These are phyloP conservation scores for Piaya cayana DNA, from an alignment of 2,113 vertebrate genomes.

Conservation along the genomic window DNA sequence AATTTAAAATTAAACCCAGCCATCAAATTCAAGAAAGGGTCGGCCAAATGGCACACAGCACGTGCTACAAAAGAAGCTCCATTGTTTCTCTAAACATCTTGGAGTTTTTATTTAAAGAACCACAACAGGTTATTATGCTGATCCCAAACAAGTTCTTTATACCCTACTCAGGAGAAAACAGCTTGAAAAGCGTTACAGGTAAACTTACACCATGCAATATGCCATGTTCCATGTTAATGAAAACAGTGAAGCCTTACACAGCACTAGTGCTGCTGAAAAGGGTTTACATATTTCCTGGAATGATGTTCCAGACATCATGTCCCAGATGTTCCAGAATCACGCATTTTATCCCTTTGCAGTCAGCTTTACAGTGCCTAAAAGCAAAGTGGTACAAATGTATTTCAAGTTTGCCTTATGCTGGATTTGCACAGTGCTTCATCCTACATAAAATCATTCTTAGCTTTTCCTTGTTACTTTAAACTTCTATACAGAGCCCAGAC, in stretches of 20 bases:
- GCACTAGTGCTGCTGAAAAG: background rate
- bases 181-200: background rate
- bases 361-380: background rate
- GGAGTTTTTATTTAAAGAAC: background rate
- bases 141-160: background rate
- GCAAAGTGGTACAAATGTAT: background rate
- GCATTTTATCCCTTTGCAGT: background rate
- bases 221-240: background rate
- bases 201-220: background rate
- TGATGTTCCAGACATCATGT: too few relatives aligned
- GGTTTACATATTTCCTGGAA: background rate
- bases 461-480: background rate
- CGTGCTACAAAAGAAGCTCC: conserved; percentile 10
- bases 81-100: conserved; percentile 7
- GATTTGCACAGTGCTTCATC: accelerated
- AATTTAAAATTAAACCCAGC: conserved; percentile 57
- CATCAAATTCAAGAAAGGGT: conserved; percentile 33
- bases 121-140: background rate
- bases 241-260: background rate
- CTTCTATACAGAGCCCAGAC: background rate
- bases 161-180: background rate
- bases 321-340: too few relatives aligned
- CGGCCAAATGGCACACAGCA: conserved; percentile 58
- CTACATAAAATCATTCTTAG: background rate
- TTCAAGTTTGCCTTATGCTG: background rate